Evolutionary conservation across 2,888 invertebrate species (phyloP).

Genomic region (Doris montereyensis): DNA sequence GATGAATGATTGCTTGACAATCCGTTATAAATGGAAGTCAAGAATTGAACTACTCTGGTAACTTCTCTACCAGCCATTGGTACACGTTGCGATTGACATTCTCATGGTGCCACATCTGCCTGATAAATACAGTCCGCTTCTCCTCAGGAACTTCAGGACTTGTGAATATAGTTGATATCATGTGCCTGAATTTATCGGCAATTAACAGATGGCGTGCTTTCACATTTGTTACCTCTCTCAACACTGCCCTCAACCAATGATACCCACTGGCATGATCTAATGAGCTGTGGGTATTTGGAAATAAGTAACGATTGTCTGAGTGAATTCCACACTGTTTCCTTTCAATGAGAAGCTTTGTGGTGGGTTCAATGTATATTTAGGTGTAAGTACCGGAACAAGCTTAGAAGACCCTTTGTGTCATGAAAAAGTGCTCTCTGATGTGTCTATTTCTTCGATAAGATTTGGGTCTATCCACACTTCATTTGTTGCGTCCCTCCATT

Average conservation of each 20-base stretch:
- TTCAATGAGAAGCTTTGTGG: not conserved
- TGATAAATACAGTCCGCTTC: too few relatives aligned
- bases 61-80: constrained; percentile 6
- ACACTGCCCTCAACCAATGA: not conserved
- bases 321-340: not conserved
- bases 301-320: not conserved
- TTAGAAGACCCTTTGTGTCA: not conserved
- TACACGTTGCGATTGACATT: not conserved
- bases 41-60: not conserved
- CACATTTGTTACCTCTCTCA: not conserved
- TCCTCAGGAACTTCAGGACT: not conserved
- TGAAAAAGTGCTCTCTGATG: not conserved
- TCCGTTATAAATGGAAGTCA: not conserved
- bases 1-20: not conserved
- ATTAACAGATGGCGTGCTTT: not conserved
- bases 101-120: not conserved
- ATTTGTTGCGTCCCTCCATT: not conserved
- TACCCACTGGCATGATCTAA: constrained; percentile 4
- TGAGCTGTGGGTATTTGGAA: not conserved
- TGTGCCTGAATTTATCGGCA: not conserved
- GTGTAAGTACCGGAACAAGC: too few relatives aligned
- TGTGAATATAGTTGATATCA: not conserved
- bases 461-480: not conserved
- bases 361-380: not conserved
- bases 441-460: not conserved